Conservation (phyloP, 1,140 invertebrate species). For the Xylocopa sonorina region DNA sequence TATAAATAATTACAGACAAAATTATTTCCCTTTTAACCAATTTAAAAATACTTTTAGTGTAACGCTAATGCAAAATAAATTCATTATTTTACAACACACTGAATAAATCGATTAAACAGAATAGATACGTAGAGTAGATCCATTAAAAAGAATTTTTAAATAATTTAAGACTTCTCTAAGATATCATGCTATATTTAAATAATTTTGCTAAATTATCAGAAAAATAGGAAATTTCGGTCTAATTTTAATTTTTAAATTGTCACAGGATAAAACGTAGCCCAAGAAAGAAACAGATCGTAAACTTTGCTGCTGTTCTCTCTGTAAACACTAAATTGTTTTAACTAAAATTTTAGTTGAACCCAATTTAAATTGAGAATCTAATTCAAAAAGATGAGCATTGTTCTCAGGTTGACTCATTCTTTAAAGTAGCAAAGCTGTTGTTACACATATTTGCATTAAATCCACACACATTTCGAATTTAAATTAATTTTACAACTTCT, state of each 20-base stretch:
- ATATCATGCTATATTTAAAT: neutral
- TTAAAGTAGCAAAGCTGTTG: neutral
- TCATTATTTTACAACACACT: neutral
- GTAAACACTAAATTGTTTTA: neutral
- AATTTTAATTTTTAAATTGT: neutral
- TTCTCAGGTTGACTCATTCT: neutral
- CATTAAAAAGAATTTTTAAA: neutral
- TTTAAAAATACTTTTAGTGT: neutral
- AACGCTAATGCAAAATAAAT: neutral
- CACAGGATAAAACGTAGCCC: neutral
- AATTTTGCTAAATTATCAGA: neutral
- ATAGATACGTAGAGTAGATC: neutral
- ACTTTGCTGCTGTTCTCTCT: neutral
- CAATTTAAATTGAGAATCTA: neutral
- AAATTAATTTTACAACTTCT: slow-evolving; percentile 8
- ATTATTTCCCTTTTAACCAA: neutral
- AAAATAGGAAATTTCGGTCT: neutral
- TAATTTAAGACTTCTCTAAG: no score
- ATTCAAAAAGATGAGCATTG: neutral
- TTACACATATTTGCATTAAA: neutral
- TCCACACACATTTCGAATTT: slow-evolving; percentile 12
- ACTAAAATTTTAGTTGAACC: no score
- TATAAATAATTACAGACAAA: neutral
- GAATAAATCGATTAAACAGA: neutral
- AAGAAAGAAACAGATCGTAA: neutral